Evolutionary conservation across 2,113 vertebrate genomes (phyloP).

Genomic region (Gnathonemus longibarbis): DNA sequence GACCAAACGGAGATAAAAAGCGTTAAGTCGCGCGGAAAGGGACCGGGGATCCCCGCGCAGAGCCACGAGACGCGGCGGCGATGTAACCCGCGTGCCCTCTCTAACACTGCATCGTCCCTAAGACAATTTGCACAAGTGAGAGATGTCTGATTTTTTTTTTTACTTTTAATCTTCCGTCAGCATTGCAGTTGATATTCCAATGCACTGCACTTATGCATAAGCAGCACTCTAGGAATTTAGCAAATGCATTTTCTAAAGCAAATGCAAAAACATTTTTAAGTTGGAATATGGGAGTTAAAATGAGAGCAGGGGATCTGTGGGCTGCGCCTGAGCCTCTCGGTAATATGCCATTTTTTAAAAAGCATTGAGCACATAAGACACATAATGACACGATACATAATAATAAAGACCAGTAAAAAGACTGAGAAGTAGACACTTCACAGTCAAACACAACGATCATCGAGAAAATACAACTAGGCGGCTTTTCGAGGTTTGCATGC

Average conservation of each 20-base stretch:
- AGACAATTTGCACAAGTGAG: neutral
- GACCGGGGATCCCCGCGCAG: neutral
- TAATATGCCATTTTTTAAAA: neutral
- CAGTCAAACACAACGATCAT: neutral
- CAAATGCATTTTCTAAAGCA: neutral
- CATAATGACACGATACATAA: neutral
- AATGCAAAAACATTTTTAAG: neutral
- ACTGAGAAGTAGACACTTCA: neutral
- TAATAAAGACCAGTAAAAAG: neutral
- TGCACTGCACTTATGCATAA: neutral
- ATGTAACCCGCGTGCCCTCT: neutral
- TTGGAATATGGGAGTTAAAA: neutral
- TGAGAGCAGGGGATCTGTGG: neutral
- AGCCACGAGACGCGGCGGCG: neutral
- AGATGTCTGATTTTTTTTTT: neutral
- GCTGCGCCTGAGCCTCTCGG: neutral
- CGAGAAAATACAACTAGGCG: neutral
- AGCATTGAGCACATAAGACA: neutral
- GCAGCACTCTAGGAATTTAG: neutral
- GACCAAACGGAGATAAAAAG: neutral
- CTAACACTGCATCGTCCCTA: neutral
- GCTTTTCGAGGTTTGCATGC: neutral
- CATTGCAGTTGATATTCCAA: neutral
- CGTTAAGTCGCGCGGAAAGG: neutral
- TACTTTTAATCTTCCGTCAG: neutral